phyloP scores from a whole-genome alignment of 2,113 vertebrate genomes.

The Synodontis membranacea region DNA sequence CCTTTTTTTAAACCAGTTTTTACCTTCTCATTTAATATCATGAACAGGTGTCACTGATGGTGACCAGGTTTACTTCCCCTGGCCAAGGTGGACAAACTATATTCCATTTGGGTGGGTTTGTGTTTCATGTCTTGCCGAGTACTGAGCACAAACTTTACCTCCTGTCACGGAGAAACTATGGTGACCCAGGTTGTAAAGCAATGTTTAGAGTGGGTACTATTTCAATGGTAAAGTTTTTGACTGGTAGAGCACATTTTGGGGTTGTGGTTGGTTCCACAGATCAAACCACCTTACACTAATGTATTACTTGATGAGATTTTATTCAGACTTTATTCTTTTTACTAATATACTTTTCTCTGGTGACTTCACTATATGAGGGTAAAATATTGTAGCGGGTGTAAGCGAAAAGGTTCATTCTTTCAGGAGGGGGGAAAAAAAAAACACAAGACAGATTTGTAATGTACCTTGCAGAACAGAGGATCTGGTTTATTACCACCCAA shows the following conservation, averaged over 20 bases:
- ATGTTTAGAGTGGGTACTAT: background rate
- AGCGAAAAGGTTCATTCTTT: background rate
- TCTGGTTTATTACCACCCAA: constrained; percentile 80
- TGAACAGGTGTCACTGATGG: background rate
- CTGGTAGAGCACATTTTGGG: background rate
- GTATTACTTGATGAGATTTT: background rate
- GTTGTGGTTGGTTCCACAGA: background rate
- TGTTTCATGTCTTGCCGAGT: background rate
- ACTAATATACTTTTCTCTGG: background rate
- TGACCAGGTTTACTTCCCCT: background rate
- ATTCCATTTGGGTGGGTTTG: background rate
- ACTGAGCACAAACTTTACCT: background rate
- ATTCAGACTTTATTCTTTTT: too few relatives aligned
- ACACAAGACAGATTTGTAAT: constrained; percentile 34
- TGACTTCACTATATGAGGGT: background rate
- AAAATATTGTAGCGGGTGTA: background rate
- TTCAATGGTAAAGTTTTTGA: background rate
- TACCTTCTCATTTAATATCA: background rate
- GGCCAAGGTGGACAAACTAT: background rate
- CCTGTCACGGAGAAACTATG: background rate
- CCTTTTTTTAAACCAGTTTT: background rate
- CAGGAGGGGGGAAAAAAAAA: background rate
- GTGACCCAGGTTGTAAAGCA: background rate
- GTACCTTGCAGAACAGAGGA: constrained; percentile 75
- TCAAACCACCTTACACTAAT: background rate